These are phyloP conservation scores for Gadus chalcogrammus DNA, from an alignment of 2,113 vertebrate genomes.

Conservation along the genomic window DNA sequence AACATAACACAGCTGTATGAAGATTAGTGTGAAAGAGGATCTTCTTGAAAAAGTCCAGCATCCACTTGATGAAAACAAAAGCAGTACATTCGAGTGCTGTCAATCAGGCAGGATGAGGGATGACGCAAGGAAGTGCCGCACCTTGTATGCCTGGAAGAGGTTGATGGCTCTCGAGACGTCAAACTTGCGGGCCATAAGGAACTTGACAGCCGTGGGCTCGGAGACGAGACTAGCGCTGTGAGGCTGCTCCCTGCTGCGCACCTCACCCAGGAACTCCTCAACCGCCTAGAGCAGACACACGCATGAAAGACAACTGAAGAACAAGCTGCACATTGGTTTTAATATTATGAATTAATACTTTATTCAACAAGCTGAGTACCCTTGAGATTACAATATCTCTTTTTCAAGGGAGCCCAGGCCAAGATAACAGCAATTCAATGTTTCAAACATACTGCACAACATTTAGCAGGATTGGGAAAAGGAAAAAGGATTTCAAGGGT, in stretches of 20 bases:
- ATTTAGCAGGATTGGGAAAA: too few relatives aligned
- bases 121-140: conserved; percentile 29
- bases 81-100: background rate
- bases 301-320: background rate
- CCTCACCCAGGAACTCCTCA: conserved; percentile 77
- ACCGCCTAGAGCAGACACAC: conserved; percentile 64
- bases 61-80: background rate
- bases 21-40: background rate
- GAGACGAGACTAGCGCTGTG: conserved; percentile 76
- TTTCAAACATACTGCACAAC: background rate
- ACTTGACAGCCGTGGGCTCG: conserved; percentile 78
- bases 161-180: conserved; percentile 78
- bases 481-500: background rate
- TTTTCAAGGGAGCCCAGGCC: background rate
- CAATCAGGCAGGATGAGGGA: background rate
- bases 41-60: background rate
- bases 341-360: too few relatives aligned
- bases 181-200: conserved; percentile 83
- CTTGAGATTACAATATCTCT: too few relatives aligned
- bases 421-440: background rate
- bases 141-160: conserved; percentile 82
- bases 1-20: too few relatives aligned
- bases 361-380: too few relatives aligned
- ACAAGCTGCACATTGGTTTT: too few relatives aligned
- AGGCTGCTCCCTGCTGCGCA: conserved; percentile 72